phyloP scores from a whole-genome alignment of 2,113 vertebrate genomes.

The Eptesicus fuscus region DNA sequence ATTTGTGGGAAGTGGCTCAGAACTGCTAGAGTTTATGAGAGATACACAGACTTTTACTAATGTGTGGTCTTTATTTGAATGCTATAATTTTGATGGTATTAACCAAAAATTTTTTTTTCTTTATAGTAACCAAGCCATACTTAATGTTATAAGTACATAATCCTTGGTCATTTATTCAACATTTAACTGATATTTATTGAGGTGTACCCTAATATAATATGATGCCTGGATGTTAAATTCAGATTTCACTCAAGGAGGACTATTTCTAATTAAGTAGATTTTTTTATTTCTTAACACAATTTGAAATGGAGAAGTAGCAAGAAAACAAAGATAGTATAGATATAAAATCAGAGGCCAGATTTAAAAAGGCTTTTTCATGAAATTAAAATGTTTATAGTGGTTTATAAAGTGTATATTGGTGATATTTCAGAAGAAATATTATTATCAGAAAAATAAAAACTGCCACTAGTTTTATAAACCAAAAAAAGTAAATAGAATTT shows the following conservation, averaged over 20 bases:
- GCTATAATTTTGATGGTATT: not conserved
- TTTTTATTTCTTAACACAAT: not conserved
- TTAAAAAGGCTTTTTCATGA: not conserved
- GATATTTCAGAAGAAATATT: not conserved
- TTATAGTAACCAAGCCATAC: not conserved
- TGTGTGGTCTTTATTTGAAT: not conserved
- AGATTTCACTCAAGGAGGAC: not conserved
- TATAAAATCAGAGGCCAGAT: not conserved
- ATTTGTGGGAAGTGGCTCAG: not conserved
- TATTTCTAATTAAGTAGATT: not conserved
- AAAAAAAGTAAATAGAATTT: not conserved
- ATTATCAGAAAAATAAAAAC: not conserved
- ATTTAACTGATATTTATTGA: not conserved
- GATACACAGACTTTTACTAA: not conserved
- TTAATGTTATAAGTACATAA: not conserved
- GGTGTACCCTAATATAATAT: not conserved
- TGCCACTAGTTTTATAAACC: not conserved
- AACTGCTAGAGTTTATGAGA: not conserved
- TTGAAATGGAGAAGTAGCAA: not conserved
- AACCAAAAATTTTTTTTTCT: not conserved
- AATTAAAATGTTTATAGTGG: not conserved
- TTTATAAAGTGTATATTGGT: not conserved
- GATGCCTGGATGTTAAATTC: not conserved
- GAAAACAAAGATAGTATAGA: not conserved
- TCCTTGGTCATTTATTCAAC: not conserved